Percentiles rank a stretch among this genome's conserved stretches.
These are phyloP conservation scores for Parapsyche elsis DNA, from an alignment of 1,140 invertebrate genomes.

Conservation along the genomic window DNA sequence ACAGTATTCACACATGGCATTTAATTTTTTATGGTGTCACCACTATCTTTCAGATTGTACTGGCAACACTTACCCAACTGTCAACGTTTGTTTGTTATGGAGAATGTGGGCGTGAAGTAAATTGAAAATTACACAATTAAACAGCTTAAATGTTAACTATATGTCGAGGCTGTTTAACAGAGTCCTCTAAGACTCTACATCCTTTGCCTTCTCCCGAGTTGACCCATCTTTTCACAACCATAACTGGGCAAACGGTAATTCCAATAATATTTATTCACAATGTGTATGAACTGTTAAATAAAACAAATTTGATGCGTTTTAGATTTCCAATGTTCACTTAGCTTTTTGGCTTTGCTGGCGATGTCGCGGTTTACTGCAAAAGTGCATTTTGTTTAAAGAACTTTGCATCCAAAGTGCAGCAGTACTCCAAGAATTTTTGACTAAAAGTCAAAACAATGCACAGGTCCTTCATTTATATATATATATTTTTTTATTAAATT, in stretches of 20 bases:
- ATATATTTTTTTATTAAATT: neutral
- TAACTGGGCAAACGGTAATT: neutral
- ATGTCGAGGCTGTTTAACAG: too few relatives aligned
- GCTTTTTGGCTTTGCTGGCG: conserved; percentile 48
- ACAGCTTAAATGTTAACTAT: too few relatives aligned
- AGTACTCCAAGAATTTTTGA: conserved; percentile 38
- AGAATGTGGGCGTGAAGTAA: too few relatives aligned
- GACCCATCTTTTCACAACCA: too few relatives aligned
- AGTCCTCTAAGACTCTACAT: too few relatives aligned
- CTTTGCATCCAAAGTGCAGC: conserved; percentile 37
- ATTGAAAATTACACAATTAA: too few relatives aligned
- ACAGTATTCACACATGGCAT: too few relatives aligned
- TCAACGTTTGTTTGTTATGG: neutral
- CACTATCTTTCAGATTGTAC: neutral
- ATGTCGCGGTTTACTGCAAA: conserved; percentile 38
- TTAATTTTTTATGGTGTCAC: too few relatives aligned
- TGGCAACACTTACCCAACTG: neutral
- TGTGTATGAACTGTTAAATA: neutral
- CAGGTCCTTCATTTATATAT: neutral
- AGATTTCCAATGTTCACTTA: neutral
- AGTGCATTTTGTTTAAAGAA: conserved; percentile 38
- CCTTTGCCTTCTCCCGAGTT: too few relatives aligned
- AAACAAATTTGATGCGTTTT: neutral
- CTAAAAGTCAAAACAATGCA: neutral
- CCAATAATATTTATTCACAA: neutral